These are phyloP conservation scores for Anoura caudifer DNA, from an alignment of 2,113 vertebrate species.

Conservation along the genomic window DNA sequence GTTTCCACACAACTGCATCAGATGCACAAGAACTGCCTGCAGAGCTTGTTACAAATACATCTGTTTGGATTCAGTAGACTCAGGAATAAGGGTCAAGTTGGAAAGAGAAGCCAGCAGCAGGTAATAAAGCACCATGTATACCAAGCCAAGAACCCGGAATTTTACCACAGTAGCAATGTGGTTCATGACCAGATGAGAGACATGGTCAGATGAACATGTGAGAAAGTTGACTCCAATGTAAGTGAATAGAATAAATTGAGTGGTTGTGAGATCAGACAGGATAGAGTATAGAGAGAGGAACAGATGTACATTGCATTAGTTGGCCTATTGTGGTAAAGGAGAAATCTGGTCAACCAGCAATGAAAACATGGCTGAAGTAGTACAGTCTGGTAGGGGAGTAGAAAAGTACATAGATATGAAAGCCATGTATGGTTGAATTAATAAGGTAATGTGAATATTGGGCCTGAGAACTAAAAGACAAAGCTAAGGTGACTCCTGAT, in stretches of 20 bases:
- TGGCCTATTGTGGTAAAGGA: fast-evolving
- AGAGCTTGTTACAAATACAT: neutral
- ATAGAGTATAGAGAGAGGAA: neutral
- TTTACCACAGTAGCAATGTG: neutral
- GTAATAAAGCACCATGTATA: fast-evolving
- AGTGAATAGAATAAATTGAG: neutral
- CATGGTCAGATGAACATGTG: neutral
- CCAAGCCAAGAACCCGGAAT: no score
- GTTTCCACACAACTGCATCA: neutral
- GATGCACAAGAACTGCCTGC: neutral
- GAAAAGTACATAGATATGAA: neutral
- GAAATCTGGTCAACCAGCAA: neutral
- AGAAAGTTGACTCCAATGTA: neutral
- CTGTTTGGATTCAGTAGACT: neutral
- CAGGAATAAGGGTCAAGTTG: neutral
- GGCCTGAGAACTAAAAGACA: neutral
- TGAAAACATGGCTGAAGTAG: no score
- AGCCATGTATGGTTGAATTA: no score
- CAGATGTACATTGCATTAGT: neutral
- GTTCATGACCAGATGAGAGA: neutral
- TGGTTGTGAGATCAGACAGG: fast-evolving
- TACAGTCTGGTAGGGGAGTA: no score
- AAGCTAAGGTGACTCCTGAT: neutral
- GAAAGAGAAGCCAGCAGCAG: neutral
- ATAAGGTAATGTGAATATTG: no score